Evolutionary conservation across 2,797 vertebrate genomes (phyloP).

Genomic region (Tokudaia tokunoshimensis): DNA sequence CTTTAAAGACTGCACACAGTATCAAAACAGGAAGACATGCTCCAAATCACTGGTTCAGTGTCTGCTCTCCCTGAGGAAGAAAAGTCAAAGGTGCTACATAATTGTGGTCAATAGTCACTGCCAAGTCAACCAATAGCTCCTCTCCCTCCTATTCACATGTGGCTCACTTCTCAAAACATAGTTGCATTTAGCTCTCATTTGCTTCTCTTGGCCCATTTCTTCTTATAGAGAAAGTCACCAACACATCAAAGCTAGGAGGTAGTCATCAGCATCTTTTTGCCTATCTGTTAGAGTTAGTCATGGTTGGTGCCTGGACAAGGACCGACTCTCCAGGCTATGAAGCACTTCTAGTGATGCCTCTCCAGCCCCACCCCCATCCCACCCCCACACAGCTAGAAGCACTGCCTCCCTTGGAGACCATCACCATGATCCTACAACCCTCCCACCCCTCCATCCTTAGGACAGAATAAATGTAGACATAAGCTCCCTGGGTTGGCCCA

Average conservation of each 20-base stretch:
- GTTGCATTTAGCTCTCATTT: background rate
- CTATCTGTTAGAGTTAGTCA: background rate
- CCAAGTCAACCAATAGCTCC: accelerated
- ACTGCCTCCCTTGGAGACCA: background rate
- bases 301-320: background rate
- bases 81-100: background rate
- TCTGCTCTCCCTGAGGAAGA: background rate
- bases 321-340: accelerated
- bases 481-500: background rate
- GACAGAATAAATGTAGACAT: background rate
- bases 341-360: accelerated
- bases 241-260: no score
- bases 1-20: background rate
- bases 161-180: accelerated
- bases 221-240: background rate
- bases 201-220: background rate
- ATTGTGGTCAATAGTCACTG: accelerated
- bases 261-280: background rate
- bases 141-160: no score
- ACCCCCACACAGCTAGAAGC: background rate
- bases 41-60: background rate
- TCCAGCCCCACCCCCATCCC: background rate
- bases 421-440: background rate
- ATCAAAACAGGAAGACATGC: background rate
- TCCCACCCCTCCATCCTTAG: background rate